phyloP scores from a whole-genome alignment of 1,140 invertebrate genomes.

The Paramacrobiotus metropolitanus region DNA sequence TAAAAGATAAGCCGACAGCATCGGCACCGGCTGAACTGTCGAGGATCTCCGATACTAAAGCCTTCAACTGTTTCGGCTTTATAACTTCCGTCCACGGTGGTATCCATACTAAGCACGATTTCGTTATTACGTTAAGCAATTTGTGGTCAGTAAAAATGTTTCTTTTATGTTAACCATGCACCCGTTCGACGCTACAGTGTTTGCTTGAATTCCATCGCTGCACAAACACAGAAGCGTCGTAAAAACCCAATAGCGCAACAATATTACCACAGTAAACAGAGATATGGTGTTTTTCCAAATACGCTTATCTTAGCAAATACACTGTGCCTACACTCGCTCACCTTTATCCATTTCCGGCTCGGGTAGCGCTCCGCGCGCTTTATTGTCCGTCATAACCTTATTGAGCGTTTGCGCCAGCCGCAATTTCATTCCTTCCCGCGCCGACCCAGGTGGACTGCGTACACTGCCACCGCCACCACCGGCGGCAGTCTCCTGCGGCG shows the following conservation, averaged over 20 bases:
- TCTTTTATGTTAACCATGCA: no score
- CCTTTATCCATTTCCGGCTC: constrained; percentile 1
- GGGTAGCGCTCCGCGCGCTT: neutral
- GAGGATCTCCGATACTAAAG: neutral
- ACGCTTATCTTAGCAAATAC: neutral
- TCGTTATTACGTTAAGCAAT: no score
- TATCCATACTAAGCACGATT: neutral
- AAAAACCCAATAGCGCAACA: no score
- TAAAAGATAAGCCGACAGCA: neutral
- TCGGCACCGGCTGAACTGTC: neutral
- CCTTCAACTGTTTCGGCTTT: neutral
- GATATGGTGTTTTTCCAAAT: no score
- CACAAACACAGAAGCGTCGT: no score
- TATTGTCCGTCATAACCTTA: neutral
- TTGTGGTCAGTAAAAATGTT: no score
- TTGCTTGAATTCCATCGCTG: no score
- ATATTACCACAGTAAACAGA: no score
- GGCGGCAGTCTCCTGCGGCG: neutral
- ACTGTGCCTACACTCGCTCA: neutral
- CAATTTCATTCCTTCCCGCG: neutral
- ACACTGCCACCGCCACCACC: no score
- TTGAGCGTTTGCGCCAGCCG: constrained; percentile 1
- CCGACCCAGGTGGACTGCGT: constrained; percentile 2
- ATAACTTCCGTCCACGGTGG: constrained; percentile 1
- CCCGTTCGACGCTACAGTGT: no score